Base-by-base conservation (phyloP, 2,797 vertebrate species). In the Triplophysa yarkandensis region DNA sequence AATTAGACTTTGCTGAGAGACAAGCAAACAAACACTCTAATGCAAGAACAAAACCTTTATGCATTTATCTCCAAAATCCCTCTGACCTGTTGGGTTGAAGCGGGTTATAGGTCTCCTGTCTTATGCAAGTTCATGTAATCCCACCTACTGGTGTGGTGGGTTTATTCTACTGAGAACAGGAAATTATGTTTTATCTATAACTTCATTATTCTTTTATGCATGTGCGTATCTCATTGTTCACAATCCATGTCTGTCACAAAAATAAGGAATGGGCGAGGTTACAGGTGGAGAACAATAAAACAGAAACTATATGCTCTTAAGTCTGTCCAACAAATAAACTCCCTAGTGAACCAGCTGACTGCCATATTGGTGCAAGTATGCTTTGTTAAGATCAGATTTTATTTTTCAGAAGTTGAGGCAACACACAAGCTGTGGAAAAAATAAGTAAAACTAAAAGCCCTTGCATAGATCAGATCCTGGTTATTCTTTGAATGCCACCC, bases 161-260 rank as follows among this genome's bases (percentile, higher is more conserved):
- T 63, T 57, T 60, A 48, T 55, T 81, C 72, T 70, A 76, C 48
- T 61, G 21, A 66, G 68, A 50, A 62, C 60, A 44, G 44, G 57
- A 73, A 64, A 52, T 75, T 17, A 80, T 82, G 57, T 70, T 80
- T 81, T 78, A 77, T 80, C 68, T 72, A 78, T 75, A 72, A 75
- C 76, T 57, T 27, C 48, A 77, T 74, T 63, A 34, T 58, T 50
- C 14, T 57, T 76, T 64, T 68, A 73, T 44, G 48, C 55, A 82
- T 70, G 34, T 77, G 80, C 43, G n/a, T n/a, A 64, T 74, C 70
- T 71, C 30, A 55, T 30, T 62, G 19, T 62, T 54, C 61, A 17
- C 44, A 46, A 74, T 76, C 32, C 6, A 48, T 19, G 32, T 48
- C 43, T 41, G 36, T 55, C 5, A 4, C 65, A 4, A 17, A 30